phyloP scores from a whole-genome alignment of 1,140 invertebrate genomes.

The Anadara kagoshimensis region DNA sequence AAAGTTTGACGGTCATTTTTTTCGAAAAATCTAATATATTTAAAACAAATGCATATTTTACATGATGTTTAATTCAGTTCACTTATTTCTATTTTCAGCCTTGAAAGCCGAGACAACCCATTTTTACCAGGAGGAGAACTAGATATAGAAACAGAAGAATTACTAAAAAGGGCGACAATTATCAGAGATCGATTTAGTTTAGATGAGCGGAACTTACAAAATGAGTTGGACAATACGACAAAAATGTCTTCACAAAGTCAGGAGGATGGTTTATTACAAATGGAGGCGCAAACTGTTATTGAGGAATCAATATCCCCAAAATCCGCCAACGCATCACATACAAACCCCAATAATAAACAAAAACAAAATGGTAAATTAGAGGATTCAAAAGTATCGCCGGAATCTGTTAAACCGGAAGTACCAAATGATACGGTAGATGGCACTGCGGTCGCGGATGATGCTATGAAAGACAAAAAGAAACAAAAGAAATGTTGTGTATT shows the following conservation, averaged over 20 bases:
- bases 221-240: constrained; percentile 3
- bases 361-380: constrained; percentile 60
- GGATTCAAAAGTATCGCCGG: constrained; percentile 46
- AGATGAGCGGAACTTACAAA: constrained; percentile 31
- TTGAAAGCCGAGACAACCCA: constrained; percentile 97
- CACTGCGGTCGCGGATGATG: constrained; percentile 14
- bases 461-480: constrained; percentile 61
- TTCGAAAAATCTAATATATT: too few species aligned
- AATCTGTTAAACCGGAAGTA: constrained; percentile 42
- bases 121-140: constrained; percentile 96
- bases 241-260: constrained; percentile 5
- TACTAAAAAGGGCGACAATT: constrained; percentile 82
- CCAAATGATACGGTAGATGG: constrained; percentile 25
- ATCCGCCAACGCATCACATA: constrained; percentile 17
- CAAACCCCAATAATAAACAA: constrained; percentile 30
- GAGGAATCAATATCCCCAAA: constrained; percentile 27
- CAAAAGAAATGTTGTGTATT: constrained; percentile 60
- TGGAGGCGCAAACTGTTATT: constrained; percentile 7
- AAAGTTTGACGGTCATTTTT: too few species aligned
- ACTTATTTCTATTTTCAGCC: constrained; percentile 80
- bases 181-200: constrained; percentile 65
- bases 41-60: too few species aligned
- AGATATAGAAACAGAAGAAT: constrained; percentile 95
- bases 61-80: too few species aligned
- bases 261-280: background rate